These are phyloP conservation scores for Koerneria pararmatus DNA, from an alignment of 2,888 invertebrate genomes.

Conservation along the genomic window DNA sequence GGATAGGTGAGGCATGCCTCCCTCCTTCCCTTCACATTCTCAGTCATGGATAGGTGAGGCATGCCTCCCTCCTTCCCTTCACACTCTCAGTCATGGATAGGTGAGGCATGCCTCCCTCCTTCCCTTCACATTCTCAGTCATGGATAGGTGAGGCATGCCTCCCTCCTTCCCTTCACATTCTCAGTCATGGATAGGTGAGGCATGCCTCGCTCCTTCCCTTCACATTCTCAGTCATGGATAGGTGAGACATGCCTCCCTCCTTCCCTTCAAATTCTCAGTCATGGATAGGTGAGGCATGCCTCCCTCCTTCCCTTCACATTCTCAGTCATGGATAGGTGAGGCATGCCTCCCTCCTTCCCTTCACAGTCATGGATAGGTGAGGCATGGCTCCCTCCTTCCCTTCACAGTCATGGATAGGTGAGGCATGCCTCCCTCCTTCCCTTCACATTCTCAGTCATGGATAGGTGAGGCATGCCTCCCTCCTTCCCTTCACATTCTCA, in stretches of 20 bases:
- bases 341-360: not conserved
- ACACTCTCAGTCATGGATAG: conserved; percentile 71
- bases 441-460: conserved; percentile 70
- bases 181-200: conserved; percentile 72
- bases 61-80: not conserved
- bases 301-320: not conserved
- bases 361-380: not conserved
- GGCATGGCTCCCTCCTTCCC: too few species aligned
- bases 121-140: conserved; percentile 67
- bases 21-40: not conserved
- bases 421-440: not conserved
- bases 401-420: conserved; percentile 75
- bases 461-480: conserved; percentile 60
- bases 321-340: conserved; percentile 72
- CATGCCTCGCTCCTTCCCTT: not conserved
- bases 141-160: conserved; percentile 65
- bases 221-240: conserved; percentile 70
- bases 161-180: not conserved
- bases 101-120: conserved; percentile 40
- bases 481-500: not conserved
- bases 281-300: conserved; percentile 68
- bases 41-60: conserved; percentile 73
- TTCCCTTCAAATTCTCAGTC: conserved; percentile 64
- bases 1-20: conserved; percentile 62
- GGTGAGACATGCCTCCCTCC: conserved; percentile 51